Base-by-base conservation (phyloP, 2,113 vertebrate species). In the Ageneiosus marmoratus region DNA sequence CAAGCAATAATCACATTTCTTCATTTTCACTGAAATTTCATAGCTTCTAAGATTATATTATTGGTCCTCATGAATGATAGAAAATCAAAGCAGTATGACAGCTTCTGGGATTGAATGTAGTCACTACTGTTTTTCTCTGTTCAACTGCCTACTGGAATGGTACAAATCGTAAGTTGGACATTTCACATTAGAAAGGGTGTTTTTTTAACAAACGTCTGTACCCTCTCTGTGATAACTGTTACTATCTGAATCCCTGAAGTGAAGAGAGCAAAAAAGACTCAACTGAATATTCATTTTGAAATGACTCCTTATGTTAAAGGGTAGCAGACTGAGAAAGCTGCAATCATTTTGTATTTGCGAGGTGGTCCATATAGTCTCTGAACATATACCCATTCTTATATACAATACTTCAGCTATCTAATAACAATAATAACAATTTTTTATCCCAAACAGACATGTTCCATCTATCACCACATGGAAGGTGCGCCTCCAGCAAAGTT, bases 251-350 rank as follows among this genome's bases (percentile, higher is more conserved):
- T 34, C 48, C 32, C 29, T 41, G 32, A 41, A 41, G 20, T 37
- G 3, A 80, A 1, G 7, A 15, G 13, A 24, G 12, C 15, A 51
- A 27, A 79, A 44, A n/a, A 27, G 24, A 37, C 13, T 44, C 24
- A 77, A 27, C 55, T 16, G 15, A 44, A 34, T 50, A 44, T 73
- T 73, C 69, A 73, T 48, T 24, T 44, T 81, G 27, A 62, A 81
- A 73, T 81, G 37, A 48, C n/a, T 81, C 53, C n/a, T 60, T 32
- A 81, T 74, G 41, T 44, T 82, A 74, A 74, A 41, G 55, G 55
- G 32, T n/a, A 70, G 48, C 51, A 70, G 32, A 55, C 53, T 56
- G 48, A 53, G 29, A 69, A 53, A 72, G 22, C 63, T 56, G 41
- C 24, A 50, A 24, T 60, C 22, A 13, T 81, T 81, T 81, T 41